Evolutionary conservation across 2,888 invertebrate species (phyloP).

Genomic region (Diplazon laetatorius): DNA sequence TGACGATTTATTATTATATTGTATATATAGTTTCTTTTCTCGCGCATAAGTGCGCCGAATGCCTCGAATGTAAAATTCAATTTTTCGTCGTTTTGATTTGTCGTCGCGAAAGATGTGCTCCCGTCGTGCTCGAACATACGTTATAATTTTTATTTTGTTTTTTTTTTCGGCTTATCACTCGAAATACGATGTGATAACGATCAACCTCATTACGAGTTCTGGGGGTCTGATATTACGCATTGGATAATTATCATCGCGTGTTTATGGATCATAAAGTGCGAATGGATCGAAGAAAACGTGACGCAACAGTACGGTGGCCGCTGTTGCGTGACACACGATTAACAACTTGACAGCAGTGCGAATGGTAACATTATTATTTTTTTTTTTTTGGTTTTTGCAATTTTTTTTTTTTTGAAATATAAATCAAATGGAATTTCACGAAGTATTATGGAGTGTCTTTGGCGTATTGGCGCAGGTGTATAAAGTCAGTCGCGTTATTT

Average conservation of each 20-base stretch:
- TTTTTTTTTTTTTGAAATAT: constrained; percentile 18
- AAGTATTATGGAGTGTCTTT: constrained; percentile 24
- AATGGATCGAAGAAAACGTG: constrained; percentile 24
- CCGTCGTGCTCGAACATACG: not conserved
- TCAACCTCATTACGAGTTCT: not conserved
- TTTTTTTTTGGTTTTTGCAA: too few relatives aligned
- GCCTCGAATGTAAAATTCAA: too few relatives aligned
- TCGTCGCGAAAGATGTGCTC: not conserved
- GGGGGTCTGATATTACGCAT: not conserved
- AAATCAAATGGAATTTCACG: constrained; percentile 44
- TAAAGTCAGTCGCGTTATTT: constrained; percentile 12
- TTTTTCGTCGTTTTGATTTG: not conserved
- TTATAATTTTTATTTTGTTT: not conserved
- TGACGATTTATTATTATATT: too few relatives aligned
- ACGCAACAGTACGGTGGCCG: constrained; percentile 30
- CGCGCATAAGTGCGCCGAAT: too few relatives aligned
- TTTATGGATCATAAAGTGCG: constrained; percentile 4
- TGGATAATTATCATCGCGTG: constrained; percentile 23
- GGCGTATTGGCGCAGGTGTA: constrained; percentile 19
- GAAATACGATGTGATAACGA: constrained; percentile 8
- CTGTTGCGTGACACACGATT: constrained; percentile 23
- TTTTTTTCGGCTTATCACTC: constrained; percentile 9
- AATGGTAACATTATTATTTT: not conserved
- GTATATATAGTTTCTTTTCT: too few relatives aligned
- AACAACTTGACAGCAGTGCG: constrained; percentile 5